These are phyloP conservation scores for Smutsia temminckii DNA, from an alignment of 2,797 vertebrate genomes.

Conservation along the genomic window DNA sequence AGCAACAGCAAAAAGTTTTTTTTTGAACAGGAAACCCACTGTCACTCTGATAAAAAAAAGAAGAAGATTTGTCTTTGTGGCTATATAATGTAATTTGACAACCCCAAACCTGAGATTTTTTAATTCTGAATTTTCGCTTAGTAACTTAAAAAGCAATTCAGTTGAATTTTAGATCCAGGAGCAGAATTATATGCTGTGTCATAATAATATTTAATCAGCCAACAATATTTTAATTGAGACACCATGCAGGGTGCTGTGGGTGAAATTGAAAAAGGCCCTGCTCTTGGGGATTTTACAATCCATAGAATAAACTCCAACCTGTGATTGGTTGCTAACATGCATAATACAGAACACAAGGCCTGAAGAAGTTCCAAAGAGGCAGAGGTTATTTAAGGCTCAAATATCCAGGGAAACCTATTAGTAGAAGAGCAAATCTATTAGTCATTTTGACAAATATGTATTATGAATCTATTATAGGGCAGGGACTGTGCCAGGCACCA, in stretches of 20 bases:
- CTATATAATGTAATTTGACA: neutral
- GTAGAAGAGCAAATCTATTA: neutral
- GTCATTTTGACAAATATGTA: neutral
- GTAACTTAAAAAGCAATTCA: slow-evolving; percentile 6
- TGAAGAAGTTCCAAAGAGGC: neutral
- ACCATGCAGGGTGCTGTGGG: neutral
- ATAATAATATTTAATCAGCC: neutral
- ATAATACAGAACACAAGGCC: neutral
- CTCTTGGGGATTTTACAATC: neutral
- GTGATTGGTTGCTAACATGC: neutral
- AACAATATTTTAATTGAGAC: neutral
- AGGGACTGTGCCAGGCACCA: neutral
- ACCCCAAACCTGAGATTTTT: slow-evolving; percentile 12
- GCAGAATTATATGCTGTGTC: neutral
- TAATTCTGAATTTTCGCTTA: neutral
- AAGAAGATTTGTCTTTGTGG: neutral
- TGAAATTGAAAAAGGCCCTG: neutral
- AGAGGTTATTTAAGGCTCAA: neutral
- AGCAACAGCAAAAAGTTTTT: neutral
- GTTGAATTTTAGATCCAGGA: slow-evolving; percentile 18
- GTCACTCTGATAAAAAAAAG: neutral
- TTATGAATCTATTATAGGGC: neutral
- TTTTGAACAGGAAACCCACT: neutral
- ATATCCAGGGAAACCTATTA: neutral
- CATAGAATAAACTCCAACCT: neutral